A percentile compares a stretch with the other conserved stretches of the same genome.
Conservation (phyloP, 2,797 vertebrate species). For the Moxostoma hubbsi region DNA sequence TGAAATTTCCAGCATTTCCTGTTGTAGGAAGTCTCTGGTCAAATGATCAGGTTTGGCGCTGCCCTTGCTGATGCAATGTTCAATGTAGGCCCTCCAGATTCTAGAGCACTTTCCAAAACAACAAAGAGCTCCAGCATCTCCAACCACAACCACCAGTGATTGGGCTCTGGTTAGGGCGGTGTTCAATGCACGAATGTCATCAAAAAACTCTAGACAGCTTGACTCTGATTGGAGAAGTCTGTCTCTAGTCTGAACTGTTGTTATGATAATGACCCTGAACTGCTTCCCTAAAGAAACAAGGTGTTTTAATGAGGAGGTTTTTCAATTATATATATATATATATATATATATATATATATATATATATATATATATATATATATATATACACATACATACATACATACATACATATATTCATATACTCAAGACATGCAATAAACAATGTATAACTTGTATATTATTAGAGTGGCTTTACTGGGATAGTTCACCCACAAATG, state of each 20-base stretch:
- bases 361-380: too few species aligned
- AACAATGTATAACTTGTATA: not conserved
- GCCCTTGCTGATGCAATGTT: conserved; percentile 79
- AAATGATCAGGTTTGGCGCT: conserved; percentile 68
- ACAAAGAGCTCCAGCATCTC: conserved; percentile 87
- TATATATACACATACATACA: too few species aligned
- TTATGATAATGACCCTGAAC: conserved; percentile 87
- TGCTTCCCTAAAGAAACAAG: conserved; percentile 80
- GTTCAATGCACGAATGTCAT: conserved; percentile 86
- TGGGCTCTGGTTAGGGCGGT: conserved; percentile 91
- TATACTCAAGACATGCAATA: too few species aligned
- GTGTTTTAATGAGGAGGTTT: not conserved
- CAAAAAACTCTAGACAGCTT: conserved; percentile 83
- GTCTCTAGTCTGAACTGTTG: conserved; percentile 81
- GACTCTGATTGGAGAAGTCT: conserved; percentile 74
- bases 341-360: too few species aligned
- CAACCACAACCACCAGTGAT: conserved; percentile 84
- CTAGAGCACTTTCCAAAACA: conserved; percentile 86
- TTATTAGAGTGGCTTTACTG: too few species aligned
- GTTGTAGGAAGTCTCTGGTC: conserved; percentile 81
- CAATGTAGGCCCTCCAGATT: conserved; percentile 87
- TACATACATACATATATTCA: too few species aligned
- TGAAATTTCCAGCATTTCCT: conserved; percentile 71
- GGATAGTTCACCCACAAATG: too few species aligned
- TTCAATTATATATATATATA: too few species aligned